These are phyloP conservation scores for Luidia sarsii DNA, from an alignment of 53 echinoderm and acorn worm genomes.

Conservation along the genomic window DNA sequence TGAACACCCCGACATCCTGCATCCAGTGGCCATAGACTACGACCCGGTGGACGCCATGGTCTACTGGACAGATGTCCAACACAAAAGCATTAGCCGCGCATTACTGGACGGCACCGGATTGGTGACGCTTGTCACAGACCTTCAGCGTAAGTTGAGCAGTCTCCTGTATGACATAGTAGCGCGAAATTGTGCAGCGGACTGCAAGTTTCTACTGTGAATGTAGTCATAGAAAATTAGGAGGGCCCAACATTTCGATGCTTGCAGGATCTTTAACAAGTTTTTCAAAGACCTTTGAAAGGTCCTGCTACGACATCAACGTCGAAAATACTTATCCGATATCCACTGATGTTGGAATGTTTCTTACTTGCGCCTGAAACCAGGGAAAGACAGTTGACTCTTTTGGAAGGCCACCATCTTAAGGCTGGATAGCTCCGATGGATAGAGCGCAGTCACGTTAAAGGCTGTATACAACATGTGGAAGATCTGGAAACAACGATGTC, in stretches of 20 bases:
- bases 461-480: too few relatives aligned
- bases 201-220: background rate
- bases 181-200: background rate
- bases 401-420: too few relatives aligned
- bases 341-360: too few relatives aligned
- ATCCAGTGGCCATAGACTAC: slow-evolving; percentile 53
- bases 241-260: background rate
- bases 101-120: slow-evolving; percentile 38
- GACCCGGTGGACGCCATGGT: slow-evolving; percentile 21
- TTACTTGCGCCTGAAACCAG: too few relatives aligned
- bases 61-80: slow-evolving; percentile 52
- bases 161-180: background rate
- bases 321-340: too few relatives aligned
- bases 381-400: too few relatives aligned
- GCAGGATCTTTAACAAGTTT: background rate
- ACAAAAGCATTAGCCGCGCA: slow-evolving; percentile 7
- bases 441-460: too few relatives aligned
- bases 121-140: background rate
- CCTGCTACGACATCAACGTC: too few relatives aligned
- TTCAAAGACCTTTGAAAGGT: background rate
- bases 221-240: too few relatives aligned
- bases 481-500: too few relatives aligned
- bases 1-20: background rate
- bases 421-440: too few relatives aligned
- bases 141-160: slow-evolving; percentile 21